These are phyloP conservation scores for Apamea sordens DNA, from an alignment of 2,888 invertebrate genomes.

Conservation along the genomic window DNA sequence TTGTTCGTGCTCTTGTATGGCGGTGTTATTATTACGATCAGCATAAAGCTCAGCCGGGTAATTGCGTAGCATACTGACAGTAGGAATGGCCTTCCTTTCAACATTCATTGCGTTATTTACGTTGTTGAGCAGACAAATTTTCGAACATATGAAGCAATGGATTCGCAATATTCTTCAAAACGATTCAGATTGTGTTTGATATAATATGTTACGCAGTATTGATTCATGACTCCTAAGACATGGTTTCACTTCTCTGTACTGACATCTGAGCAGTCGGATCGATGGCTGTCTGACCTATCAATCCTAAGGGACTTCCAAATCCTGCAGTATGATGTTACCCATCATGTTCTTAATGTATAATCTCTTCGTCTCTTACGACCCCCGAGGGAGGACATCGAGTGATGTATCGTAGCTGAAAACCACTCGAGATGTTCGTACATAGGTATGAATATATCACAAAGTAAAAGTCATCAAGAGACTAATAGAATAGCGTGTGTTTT, in stretches of 20 bases:
- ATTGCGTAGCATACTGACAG: neutral
- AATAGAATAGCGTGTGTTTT: neutral
- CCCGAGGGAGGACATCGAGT: slow-evolving; percentile 33
- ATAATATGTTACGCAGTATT: neutral
- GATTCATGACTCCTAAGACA: neutral
- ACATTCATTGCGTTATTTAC: too few species aligned
- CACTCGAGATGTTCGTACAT: neutral
- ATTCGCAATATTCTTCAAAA: neutral
- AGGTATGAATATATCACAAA: neutral
- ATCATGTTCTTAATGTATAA: slow-evolving; percentile 51
- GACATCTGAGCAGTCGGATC: slow-evolving; percentile 5
- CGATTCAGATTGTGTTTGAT: neutral
- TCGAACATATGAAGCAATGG: neutral
- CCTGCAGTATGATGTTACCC: slow-evolving; percentile 41
- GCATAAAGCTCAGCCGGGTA: neutral
- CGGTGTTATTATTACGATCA: neutral
- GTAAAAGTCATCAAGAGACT: neutral
- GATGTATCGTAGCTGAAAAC: slow-evolving; percentile 33
- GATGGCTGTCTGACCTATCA: slow-evolving; percentile 11
- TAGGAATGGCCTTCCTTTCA: too few species aligned
- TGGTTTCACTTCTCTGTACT: neutral
- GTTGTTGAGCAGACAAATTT: neutral
- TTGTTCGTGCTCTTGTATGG: neutral
- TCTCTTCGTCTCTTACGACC: slow-evolving; percentile 46
- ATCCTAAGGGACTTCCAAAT: slow-evolving; percentile 31